Percentiles rank a stretch among this genome's conserved stretches.
Conservation (phyloP, 1,140 invertebrate species). For the Nilaparvata lugens region DNA sequence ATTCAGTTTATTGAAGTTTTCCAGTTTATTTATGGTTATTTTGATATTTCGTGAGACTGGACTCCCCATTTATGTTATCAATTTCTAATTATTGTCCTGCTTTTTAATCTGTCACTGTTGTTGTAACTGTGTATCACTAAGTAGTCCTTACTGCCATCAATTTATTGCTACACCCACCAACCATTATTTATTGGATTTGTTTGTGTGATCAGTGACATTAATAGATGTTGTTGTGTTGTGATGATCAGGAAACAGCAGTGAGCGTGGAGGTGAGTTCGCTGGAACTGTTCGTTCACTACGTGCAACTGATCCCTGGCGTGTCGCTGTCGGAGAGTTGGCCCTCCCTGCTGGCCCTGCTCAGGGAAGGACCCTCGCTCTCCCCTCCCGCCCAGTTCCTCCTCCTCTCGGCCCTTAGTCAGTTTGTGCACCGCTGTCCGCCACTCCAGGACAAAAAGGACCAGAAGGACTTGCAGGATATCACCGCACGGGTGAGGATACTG, state of each 20-base stretch:
- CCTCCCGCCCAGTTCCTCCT: constrained; percentile 75
- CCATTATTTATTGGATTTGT: no score
- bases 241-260: constrained; percentile 31
- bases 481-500: constrained; percentile 42
- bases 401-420: constrained; percentile 73
- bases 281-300: constrained; percentile 61
- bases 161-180: no score
- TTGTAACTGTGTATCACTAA: no score
- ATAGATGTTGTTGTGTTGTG: no score
- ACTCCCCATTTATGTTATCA: no score
- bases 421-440: constrained; percentile 70
- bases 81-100: no score
- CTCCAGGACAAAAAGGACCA: constrained; percentile 75
- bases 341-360: constrained; percentile 65
- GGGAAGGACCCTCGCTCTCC: constrained; percentile 54
- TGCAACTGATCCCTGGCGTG: constrained; percentile 53
- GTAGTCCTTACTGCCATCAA: no score
- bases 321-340: constrained; percentile 73
- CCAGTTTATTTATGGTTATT: no score
- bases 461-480: constrained; percentile 70
- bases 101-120: no score
- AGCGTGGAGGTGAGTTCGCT: constrained; percentile 49
- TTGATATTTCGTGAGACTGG: no score
- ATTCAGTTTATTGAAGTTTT: no score
- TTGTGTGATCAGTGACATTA: no score